phyloP scores from a whole-genome alignment of 1,140 invertebrate species.

The Dendroctonus ponderosae region DNA sequence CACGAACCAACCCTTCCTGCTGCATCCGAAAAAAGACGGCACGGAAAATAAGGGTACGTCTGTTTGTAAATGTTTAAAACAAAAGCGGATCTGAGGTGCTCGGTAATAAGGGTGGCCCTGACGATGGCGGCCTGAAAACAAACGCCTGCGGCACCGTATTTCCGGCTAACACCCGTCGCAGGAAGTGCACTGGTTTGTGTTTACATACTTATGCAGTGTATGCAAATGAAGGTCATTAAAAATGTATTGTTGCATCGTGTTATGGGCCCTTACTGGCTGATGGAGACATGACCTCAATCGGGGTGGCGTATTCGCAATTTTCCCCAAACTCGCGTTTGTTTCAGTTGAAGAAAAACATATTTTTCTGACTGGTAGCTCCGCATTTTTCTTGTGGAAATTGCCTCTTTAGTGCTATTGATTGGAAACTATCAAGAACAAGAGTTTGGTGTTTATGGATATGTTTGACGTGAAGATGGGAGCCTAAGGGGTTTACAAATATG shows the following conservation, averaged over 20 bases:
- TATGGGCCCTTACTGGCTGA: conserved; percentile 31
- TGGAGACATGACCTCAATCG: conserved; percentile 11
- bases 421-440: too few species aligned
- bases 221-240: conserved; percentile 43
- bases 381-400: too few species aligned
- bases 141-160: conserved; percentile 40
- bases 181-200: conserved; percentile 45
- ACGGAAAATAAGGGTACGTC: neutral
- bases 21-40: too few species aligned
- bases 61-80: conserved; percentile 27
- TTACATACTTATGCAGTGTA: conserved; percentile 43
- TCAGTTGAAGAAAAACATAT: too few species aligned
- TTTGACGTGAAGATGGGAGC: too few species aligned
- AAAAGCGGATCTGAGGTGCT: conserved; percentile 20
- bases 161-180: conserved; percentile 44
- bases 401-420: too few species aligned
- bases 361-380: too few species aligned
- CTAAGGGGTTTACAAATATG: too few species aligned
- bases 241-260: conserved; percentile 38
- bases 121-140: conserved; percentile 18
- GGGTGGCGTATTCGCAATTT: neutral
- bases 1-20: too few species aligned
- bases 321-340: too few species aligned
- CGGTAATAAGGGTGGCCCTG: conserved; percentile 28
- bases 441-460: too few species aligned